Evolutionary conservation across 2,888 invertebrate genomes (phyloP), one percentile per base, ranked within the genome.

Genomic region (Rhingia rostrata): DNA sequence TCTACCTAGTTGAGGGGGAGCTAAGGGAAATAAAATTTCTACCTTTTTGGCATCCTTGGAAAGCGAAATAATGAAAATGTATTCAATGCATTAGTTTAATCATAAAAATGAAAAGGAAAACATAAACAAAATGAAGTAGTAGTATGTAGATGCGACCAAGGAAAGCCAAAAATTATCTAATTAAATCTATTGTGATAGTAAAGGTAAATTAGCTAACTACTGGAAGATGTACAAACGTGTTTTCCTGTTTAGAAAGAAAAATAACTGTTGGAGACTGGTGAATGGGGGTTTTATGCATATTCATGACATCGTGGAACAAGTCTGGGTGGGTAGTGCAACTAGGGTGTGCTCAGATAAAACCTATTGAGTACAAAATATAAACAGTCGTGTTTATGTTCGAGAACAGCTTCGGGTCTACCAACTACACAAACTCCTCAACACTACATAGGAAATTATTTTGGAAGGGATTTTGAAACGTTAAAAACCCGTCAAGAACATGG

Each of bases 21-120:
- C 14, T 41, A 61, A 58, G 32, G 12, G 63, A 14, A 66, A 41
- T 56, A 32, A 53, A 69, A 60, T 32, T 69, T 79, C 74, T 92
- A 93, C 93, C 93, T 93, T 92, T 93, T 93, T 86, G 93, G 93
- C 92, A 93, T 92, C 92, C 93, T 88, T 81, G 67, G 70, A 66
- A 80, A 80, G 85, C 73, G 77, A 81, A 80, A 69, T 37, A 79
- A 78, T 77, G 70, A 47, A 64, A 69, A 64, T 81, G 6, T 63
- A 37, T 60, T 61, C 6, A 79, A 73, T 82, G 64, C 66, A 63
- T 79, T 75, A 70, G 73, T 61, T 22, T 41, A 69, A 72, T 74
- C 53, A 6, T 56, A 47, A 70, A 73, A 77, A 32, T n/a, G 41
- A 43, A 53, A 63, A 69, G n/a, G 4, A 54, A 75, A 70, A 45